These are phyloP conservation scores for Chiridota heheva DNA, from an alignment of 35 echinoderm and acorn worm genomes.

Conservation along the genomic window DNA sequence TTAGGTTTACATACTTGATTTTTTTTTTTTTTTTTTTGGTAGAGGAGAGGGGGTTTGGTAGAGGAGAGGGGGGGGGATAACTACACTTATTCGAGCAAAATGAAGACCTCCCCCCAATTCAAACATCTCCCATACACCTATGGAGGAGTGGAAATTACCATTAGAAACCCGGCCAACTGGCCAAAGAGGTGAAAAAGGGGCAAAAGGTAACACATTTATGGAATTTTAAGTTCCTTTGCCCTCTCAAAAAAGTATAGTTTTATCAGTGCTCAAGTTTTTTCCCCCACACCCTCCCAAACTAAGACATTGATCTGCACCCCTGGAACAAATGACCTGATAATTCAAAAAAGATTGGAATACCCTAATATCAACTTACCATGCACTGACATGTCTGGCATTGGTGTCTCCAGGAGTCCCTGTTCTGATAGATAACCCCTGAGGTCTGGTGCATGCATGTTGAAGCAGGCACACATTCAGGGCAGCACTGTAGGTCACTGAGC, in stretches of 20 bases:
- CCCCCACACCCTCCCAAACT: not conserved
- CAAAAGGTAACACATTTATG: not conserved
- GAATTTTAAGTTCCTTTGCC: not conserved
- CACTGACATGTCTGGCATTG: conserved; percentile 81
- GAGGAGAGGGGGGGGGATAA: too few relatives aligned
- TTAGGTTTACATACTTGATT: too few relatives aligned
- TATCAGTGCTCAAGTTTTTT: not conserved
- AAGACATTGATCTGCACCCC: too few relatives aligned
- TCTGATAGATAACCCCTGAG: conserved; percentile 69
- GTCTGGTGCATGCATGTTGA: conserved; percentile 73
- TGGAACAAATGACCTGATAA: not conserved
- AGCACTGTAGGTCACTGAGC: conserved; percentile 59
- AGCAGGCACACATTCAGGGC: conserved; percentile 58
- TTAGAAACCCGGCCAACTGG: too few relatives aligned
- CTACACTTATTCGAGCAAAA: too few relatives aligned
- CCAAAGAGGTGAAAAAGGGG: not conserved
- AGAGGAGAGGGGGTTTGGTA: too few relatives aligned
- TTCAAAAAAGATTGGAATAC: not conserved
- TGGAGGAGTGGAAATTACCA: too few relatives aligned
- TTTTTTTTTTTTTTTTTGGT: too few relatives aligned
- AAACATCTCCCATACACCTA: too few relatives aligned
- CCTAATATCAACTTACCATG: conserved; percentile 34
- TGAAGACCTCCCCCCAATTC: too few relatives aligned
- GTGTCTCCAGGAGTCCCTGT: conserved; percentile 67
- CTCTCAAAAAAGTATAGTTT: not conserved